Evolutionary conservation across 92 coral and sea anemone species (phyloP), one percentile per base, ranked within the genome.

Genomic region (Porites lobata): DNA sequence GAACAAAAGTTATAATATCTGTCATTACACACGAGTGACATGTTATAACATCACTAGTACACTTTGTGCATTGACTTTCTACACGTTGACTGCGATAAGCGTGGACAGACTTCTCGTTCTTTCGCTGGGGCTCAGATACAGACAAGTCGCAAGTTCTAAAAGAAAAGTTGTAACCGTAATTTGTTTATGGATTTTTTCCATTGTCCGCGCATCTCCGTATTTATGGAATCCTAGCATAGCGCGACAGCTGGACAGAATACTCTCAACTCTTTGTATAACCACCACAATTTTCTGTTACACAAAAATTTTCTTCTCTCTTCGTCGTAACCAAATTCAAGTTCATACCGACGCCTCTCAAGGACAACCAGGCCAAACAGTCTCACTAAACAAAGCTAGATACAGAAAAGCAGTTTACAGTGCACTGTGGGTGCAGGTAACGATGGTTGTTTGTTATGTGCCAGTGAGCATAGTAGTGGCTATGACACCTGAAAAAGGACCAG

Each of bases 51-150:
- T 54, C 59, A 54, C 59, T 54, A 54, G 59, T 54, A 54, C 14
- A 54, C 14, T 54, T 54, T 10, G 59, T 54, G 59, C 59, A 54
- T 9, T 54, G 59, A 66, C 85, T 26, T 65, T 68, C 51, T 20
- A 21, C 57, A 81, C 64, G 22, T 47, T 81, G 63, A 69, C 77
- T 3, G 85, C 76, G 24, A 81, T 81, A 52, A 66, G 85, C 76
- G 18, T 84, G 32, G 80, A 84, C 88, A 38, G 88, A 38, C 72
- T 24, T 59, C 68, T 84, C 32, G 88, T 70, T 18, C 62, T 84
- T 50, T 51, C 26, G 18, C 81, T 84, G 59, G 62, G 67, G 47
- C 59, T 59, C n/a, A 58, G 65, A 62, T 84, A 84, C 65, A 57
- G 51, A 56, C 72, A 84, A 20, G 54, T 71, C 22, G 88, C 75